Evolutionary conservation across 2,797 vertebrate species (phyloP).

Genomic region (Chiroxiphia lanceolata): DNA sequence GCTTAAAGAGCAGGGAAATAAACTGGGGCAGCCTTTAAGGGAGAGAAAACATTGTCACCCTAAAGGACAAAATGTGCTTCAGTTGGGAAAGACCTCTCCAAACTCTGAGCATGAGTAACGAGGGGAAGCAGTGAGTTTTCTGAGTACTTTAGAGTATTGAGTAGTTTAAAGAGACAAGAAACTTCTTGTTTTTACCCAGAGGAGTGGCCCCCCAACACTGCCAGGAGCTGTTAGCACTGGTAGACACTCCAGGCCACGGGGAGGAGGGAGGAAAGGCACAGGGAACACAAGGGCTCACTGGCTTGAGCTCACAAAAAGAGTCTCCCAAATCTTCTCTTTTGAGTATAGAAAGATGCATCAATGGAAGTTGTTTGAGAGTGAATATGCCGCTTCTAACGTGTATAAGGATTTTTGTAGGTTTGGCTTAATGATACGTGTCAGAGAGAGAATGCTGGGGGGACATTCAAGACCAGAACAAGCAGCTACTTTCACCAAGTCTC

Average conservation of each 20-base stretch:
- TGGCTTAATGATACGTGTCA: neutral
- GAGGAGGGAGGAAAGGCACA: neutral
- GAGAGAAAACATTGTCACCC: neutral
- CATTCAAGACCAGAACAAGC: neutral
- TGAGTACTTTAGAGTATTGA: neutral
- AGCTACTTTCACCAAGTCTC: neutral
- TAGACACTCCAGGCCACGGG: neutral
- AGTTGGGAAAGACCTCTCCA: fast-evolving
- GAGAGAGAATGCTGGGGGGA: neutral
- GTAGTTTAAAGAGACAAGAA: constrained; percentile 38
- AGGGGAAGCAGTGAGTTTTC: neutral
- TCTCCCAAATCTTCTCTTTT: neutral
- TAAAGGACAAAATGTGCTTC: neutral
- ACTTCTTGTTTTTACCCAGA: neutral
- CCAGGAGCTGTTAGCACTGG: constrained; percentile 30
- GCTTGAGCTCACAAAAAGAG: neutral
- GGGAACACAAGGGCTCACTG: fast-evolving
- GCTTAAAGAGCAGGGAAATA: neutral
- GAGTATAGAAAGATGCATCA: neutral
- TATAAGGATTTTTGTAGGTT: neutral
- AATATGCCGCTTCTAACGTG: neutral
- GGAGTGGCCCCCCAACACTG: neutral
- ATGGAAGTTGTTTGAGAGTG: neutral
- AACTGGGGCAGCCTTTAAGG: neutral
- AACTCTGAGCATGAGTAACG: fast-evolving